These are phyloP conservation scores for Thinocorus orbignyianus DNA, from an alignment of 2,113 vertebrate genomes.

Conservation along the genomic window DNA sequence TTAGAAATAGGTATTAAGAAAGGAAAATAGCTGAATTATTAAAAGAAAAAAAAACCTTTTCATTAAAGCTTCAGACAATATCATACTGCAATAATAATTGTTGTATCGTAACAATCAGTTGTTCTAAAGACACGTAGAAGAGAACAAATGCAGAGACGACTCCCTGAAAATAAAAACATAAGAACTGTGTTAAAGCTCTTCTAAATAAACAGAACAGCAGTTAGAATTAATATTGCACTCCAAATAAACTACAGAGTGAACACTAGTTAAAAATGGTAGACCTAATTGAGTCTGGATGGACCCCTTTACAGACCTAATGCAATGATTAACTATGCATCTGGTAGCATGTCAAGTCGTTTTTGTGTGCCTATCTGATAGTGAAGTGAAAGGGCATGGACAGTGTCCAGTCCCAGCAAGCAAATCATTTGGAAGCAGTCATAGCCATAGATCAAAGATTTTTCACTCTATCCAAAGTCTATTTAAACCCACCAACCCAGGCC, in stretches of 20 bases:
- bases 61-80: not conserved
- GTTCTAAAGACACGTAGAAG: not conserved
- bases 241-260: constrained; percentile 41
- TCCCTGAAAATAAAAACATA: not conserved
- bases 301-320: constrained; percentile 63
- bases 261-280: constrained; percentile 56
- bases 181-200: not conserved
- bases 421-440: constrained; percentile 88
- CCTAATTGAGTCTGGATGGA: constrained; percentile 59
- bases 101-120: not conserved
- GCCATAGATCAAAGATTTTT: constrained; percentile 89
- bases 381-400: constrained; percentile 87
- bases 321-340: constrained; percentile 83
- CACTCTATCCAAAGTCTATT: constrained; percentile 76
- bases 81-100: not conserved
- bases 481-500: constrained; percentile 74
- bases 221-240: constrained; percentile 27
- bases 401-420: constrained; percentile 88
- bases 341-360: constrained; percentile 76
- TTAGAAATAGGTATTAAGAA: not conserved
- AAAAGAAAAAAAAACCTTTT: not conserved
- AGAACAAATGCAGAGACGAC: not conserved
- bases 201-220: not conserved
- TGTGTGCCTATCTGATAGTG: constrained; percentile 82
- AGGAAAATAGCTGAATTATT: not conserved